These are phyloP conservation scores for Zaprionus lineosus DNA, from an alignment of 2,888 invertebrate species.

Conservation along the genomic window DNA sequence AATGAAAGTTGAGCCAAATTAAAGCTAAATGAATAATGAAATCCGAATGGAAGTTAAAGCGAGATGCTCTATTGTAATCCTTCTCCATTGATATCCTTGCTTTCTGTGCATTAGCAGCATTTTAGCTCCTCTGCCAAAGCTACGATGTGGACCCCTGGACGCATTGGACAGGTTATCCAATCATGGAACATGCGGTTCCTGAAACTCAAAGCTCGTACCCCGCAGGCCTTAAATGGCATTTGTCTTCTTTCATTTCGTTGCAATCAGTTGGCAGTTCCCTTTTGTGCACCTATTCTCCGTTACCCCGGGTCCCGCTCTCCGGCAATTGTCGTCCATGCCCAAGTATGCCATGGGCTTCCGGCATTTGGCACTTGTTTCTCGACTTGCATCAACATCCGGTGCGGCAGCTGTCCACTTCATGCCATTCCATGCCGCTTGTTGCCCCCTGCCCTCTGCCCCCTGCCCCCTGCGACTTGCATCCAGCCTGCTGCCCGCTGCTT, in stretches of 20 bases:
- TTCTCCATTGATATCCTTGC: no score
- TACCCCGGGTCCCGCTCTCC: conserved; percentile 16
- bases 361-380: conserved; percentile 76
- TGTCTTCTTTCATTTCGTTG: conserved; percentile 34
- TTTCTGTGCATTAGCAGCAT: no score
- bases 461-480: background rate
- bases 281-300: background rate
- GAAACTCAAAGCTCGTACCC: no score
- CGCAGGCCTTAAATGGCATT: conserved; percentile 46
- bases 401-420: conserved; percentile 30
- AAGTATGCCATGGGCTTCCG: conserved; percentile 64
- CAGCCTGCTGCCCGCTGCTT: background rate
- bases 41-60: no score
- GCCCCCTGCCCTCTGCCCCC: conserved; percentile 9
- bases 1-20: no score
- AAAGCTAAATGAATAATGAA: no score
- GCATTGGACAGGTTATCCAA: no score
- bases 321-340: conserved; percentile 32
- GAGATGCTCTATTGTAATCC: no score
- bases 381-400: conserved; percentile 74
- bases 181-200: no score
- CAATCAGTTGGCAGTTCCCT: conserved; percentile 24
- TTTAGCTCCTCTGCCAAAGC: no score
- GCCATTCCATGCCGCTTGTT: background rate
- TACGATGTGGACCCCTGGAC: no score